Conservation (phyloP, 2,888 invertebrate genomes). For the Amphimallon solstitiale region DNA sequence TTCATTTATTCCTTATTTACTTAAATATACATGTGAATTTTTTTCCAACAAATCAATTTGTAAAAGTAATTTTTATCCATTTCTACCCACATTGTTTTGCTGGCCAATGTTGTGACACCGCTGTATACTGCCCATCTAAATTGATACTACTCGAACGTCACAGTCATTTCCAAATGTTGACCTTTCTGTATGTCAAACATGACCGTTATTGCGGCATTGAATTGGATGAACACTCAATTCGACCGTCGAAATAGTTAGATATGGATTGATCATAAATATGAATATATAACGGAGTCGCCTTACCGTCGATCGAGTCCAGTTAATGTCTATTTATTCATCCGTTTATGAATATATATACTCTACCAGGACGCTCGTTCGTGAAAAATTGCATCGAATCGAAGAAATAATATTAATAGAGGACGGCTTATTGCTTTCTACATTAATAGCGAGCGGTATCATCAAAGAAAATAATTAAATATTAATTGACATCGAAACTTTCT, state of each 20-base stretch:
- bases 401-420: not conserved
- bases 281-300: slow-evolving; percentile 16
- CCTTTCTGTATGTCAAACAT: slow-evolving; percentile 16
- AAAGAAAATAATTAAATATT: not conserved
- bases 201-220: slow-evolving; percentile 14
- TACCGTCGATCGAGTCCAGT: slow-evolving; percentile 8
- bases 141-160: slow-evolving; percentile 12
- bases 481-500: not conserved
- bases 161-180: slow-evolving; percentile 15
- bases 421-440: not conserved
- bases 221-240: not conserved
- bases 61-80: not conserved
- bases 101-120: no score
- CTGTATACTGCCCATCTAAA: not conserved
- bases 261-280: slow-evolving; percentile 24
- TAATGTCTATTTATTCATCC: slow-evolving; percentile 24
- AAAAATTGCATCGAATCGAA: slow-evolving; percentile 9
- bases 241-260: not conserved
- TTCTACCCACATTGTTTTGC: not conserved
- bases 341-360: slow-evolving; percentile 24
- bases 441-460: not conserved
- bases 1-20: no score
- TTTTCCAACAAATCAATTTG: not conserved
- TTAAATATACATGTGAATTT: no score
- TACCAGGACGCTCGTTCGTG: not conserved